These are phyloP conservation scores for Brachyrhaphis roseni DNA, from an alignment of 2,797 vertebrate species.

Conservation along the genomic window DNA sequence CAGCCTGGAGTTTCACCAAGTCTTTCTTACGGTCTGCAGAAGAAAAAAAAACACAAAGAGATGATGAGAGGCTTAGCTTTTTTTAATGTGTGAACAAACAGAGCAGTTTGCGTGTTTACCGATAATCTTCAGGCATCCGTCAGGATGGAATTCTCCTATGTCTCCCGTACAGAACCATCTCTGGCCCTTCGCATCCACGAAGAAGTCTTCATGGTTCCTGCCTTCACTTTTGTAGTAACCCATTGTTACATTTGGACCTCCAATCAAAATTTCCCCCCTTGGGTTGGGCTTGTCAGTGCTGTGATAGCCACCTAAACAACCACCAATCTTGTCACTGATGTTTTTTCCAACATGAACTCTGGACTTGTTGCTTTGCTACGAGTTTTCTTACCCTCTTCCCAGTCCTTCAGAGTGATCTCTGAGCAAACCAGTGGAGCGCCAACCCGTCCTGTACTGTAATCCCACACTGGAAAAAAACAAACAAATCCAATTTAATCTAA, in stretches of 20 bases:
- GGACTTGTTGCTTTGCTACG: neutral
- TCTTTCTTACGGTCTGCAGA: conserved; percentile 94
- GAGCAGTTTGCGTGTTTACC: conserved; percentile 70
- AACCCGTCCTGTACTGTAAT: conserved; percentile 95
- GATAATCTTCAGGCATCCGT: conserved; percentile 96
- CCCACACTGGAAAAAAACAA: conserved; percentile 83
- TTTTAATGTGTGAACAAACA: neutral
- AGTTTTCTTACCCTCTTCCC: conserved; percentile 90
- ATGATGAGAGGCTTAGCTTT: neutral
- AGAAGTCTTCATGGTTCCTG: conserved; percentile 89
- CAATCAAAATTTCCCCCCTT: conserved; percentile 93
- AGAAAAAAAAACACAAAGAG: conserved; percentile 24
- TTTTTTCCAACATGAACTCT: neutral
- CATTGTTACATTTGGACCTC: conserved; percentile 93
- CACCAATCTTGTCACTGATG: neutral
- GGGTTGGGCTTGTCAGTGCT: conserved; percentile 93
- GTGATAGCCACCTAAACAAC: conserved; percentile 88
- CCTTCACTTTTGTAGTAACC: conserved; percentile 94
- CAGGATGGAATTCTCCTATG: conserved; percentile 91
- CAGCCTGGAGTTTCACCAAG: conserved; percentile 95
- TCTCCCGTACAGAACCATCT: conserved; percentile 97
- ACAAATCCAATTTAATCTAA: neutral
- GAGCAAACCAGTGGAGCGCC: conserved; percentile 95
- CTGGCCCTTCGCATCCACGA: conserved; percentile 88
- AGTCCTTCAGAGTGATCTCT: conserved; percentile 92